Conservation (phyloP, 2,888 invertebrate species). For the Nemapogon koenigi region DNA sequence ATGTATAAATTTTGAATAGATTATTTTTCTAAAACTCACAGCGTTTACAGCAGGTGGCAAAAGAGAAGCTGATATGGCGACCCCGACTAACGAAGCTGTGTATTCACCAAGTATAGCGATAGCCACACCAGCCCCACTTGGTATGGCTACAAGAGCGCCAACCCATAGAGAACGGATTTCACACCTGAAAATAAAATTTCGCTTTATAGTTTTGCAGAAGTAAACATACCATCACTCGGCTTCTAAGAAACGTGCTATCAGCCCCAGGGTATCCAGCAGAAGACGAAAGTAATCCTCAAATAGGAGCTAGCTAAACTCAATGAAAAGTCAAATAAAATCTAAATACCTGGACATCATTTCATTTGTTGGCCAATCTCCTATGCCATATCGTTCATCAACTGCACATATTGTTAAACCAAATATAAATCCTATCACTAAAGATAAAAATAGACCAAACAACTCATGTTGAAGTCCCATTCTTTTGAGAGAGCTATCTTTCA, state of each 20-base stretch:
- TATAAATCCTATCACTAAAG: constrained; percentile 71
- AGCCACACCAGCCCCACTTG: constrained; percentile 81
- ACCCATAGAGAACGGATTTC: constrained; percentile 71
- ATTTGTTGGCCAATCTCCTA: constrained; percentile 67
- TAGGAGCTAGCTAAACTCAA: no score
- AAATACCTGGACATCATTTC: constrained; percentile 72
- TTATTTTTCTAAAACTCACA: constrained; percentile 38
- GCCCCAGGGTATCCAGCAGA: no score
- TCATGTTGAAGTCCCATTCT: constrained; percentile 72
- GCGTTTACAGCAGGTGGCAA: constrained; percentile 84
- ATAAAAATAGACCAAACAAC: constrained; percentile 69
- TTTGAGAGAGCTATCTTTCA: constrained; percentile 68
- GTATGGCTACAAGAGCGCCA: constrained; percentile 75
- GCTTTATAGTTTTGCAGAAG: neutral
- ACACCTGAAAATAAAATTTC: constrained; percentile 47
- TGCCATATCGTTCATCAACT: constrained; percentile 62
- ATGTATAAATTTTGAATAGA: neutral
- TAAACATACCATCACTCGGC: no score
- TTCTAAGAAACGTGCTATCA: no score
- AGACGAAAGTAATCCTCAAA: no score
- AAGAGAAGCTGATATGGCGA: constrained; percentile 82
- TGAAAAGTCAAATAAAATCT: no score
- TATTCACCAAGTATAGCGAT: constrained; percentile 80
- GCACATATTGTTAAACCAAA: constrained; percentile 69
- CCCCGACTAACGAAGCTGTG: constrained; percentile 79